phyloP scores from a whole-genome alignment of 2,888 invertebrate genomes.

The Idaea aversata region DNA sequence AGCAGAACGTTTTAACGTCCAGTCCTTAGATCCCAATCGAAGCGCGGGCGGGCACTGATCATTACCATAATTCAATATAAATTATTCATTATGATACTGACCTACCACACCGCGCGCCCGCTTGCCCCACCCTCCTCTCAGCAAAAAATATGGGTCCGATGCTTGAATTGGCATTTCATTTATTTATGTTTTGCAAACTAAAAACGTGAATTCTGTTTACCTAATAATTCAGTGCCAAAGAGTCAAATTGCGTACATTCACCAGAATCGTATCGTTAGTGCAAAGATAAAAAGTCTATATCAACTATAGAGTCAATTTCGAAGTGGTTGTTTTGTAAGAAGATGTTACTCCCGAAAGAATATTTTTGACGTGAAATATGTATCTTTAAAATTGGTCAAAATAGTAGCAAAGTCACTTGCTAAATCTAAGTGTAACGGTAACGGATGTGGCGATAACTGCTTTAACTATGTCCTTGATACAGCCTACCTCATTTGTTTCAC shows the following conservation, averaged over 20 bases:
- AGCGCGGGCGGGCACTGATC: constrained; percentile 33
- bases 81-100: constrained; percentile 49
- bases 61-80: constrained; percentile 53
- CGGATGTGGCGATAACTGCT: too few species aligned
- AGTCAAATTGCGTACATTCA: background rate
- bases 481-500: too few species aligned
- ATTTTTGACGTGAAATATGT: too few species aligned
- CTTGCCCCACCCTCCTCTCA: constrained; percentile 28
- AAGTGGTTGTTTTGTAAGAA: too few species aligned
- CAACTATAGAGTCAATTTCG: too few species aligned
- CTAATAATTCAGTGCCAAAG: background rate
- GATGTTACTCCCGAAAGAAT: too few species aligned
- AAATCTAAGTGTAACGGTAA: too few species aligned
- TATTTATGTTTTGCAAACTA: background rate
- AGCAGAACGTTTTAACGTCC: constrained; percentile 19
- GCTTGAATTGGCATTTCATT: background rate
- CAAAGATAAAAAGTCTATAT: too few species aligned
- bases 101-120: constrained; percentile 43
- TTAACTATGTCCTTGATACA: too few species aligned
- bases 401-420: too few species aligned
- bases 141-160: background rate
- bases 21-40: constrained; percentile 30
- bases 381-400: too few species aligned
- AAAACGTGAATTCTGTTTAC: background rate
- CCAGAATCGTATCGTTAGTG: background rate